Evolutionary conservation across 2,888 invertebrate species (phyloP).

Genomic region (Caenorhabditis virilis): DNA sequence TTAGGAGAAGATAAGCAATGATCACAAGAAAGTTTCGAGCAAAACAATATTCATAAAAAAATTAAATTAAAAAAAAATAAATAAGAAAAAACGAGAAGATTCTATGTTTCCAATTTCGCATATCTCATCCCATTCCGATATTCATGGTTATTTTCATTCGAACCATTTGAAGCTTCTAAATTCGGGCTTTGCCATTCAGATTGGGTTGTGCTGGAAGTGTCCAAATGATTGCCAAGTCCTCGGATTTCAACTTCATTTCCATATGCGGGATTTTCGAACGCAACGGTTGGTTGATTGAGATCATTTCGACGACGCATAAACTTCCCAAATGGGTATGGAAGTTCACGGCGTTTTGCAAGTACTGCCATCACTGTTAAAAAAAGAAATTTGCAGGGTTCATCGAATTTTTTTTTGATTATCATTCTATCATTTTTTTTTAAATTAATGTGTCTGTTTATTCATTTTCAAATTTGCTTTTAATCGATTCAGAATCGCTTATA

Average conservation of each 20-base stretch:
- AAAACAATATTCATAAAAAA: too few relatives aligned
- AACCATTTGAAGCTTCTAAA: constrained; percentile 28
- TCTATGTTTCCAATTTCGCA: constrained; percentile 47
- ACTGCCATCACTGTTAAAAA: constrained; percentile 29
- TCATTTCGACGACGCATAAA: constrained; percentile 27
- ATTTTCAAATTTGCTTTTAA: too few relatives aligned
- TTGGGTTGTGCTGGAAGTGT: constrained; percentile 4
- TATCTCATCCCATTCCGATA: constrained; percentile 51
- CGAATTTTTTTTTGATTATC: too few relatives aligned
- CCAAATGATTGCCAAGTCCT: constrained; percentile 34
- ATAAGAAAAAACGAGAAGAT: too few relatives aligned
- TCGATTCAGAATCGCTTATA: too few relatives aligned
- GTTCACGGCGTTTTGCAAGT: constrained; percentile 28
- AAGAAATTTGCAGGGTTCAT: too few relatives aligned
- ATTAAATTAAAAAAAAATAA: too few relatives aligned
- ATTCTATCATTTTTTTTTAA: too few relatives aligned
- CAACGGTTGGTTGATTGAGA: constrained; percentile 47
- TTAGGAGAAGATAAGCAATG: too few relatives aligned
- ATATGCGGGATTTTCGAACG: constrained; percentile 46
- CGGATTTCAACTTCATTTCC: constrained; percentile 51
- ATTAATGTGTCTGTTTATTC: too few relatives aligned
- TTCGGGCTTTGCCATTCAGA: constrained; percentile 50
- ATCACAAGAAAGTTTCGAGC: too few relatives aligned
- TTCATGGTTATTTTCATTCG: constrained; percentile 29
- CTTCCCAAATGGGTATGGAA: constrained; percentile 41